Percentiles rank a stretch among this genome's conserved stretches.
Evolutionary conservation across 1,140 invertebrate species (phyloP).

Genomic region (Carposina sasakii): DNA sequence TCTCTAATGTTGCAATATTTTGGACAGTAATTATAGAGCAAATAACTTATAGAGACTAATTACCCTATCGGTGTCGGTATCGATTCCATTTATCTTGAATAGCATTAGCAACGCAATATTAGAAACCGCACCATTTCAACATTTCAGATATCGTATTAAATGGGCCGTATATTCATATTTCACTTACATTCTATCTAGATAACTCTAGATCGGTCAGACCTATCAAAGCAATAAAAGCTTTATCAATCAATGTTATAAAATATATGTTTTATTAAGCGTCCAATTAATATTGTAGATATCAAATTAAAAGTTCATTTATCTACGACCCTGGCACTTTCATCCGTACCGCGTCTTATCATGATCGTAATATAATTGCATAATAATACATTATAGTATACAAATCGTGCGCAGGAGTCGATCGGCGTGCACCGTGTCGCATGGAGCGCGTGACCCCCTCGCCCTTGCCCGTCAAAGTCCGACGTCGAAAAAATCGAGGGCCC

Average conservation of each 20-base stretch:
- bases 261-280: no score
- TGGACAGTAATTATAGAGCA: slow-evolving; percentile 2
- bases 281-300: slow-evolving; percentile 47
- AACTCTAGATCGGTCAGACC: no score
- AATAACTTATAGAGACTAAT: slow-evolving; percentile 17
- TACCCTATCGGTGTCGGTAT: slow-evolving; percentile 31
- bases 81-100: slow-evolving; percentile 43
- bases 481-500: no score
- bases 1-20: no score
- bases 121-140: slow-evolving; percentile 43
- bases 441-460: slow-evolving; percentile 35
- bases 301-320: slow-evolving; percentile 44
- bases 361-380: slow-evolving; percentile 23
- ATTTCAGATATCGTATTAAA: slow-evolving; percentile 47
- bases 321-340: slow-evolving; percentile 12
- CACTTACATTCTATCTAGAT: no score
- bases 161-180: slow-evolving; percentile 43
- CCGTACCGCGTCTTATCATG: background rate
- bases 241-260: no score
- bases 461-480: no score
- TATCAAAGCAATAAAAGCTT: no score
- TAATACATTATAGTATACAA: slow-evolving; percentile 18
- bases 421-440: slow-evolving; percentile 38
- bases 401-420: slow-evolving; percentile 36
- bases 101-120: slow-evolving; percentile 2